Percentiles rank a stretch among this genome's conserved stretches.
Conservation (phyloP, 2,797 vertebrate species). For the Lemur catta region DNA sequence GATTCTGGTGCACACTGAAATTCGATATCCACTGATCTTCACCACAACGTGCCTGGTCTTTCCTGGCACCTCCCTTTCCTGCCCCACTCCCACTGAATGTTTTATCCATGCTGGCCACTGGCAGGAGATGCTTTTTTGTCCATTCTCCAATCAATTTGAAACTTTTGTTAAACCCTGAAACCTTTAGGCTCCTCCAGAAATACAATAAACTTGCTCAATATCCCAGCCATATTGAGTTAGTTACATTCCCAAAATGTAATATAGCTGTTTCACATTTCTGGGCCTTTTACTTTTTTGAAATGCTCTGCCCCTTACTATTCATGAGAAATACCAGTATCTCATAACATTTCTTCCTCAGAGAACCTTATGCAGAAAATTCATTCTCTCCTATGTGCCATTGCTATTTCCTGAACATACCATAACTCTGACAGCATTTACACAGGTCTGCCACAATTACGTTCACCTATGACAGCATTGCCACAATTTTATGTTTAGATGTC, state of each 20-base stretch:
- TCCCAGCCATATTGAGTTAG: background rate
- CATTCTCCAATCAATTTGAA: background rate
- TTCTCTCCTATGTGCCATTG: background rate
- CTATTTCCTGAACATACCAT: fast-evolving
- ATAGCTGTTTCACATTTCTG: background rate
- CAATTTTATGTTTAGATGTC: background rate
- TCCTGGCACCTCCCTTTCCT: background rate
- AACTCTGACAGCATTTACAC: background rate
- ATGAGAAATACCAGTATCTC: background rate
- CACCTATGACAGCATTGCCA: background rate
- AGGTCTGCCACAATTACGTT: background rate
- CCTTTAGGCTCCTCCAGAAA: background rate
- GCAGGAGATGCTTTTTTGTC: background rate
- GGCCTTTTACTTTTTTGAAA: background rate
- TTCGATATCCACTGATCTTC: background rate
- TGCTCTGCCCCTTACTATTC: background rate
- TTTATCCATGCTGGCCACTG: background rate
- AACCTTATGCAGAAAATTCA: background rate
- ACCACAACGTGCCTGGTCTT: background rate
- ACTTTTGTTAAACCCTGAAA: background rate
- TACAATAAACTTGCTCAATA: background rate
- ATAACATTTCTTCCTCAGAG: background rate
- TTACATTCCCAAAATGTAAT: background rate
- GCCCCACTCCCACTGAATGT: too few relatives aligned
- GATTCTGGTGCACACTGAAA: background rate